Evolutionary conservation across 2,113 vertebrate species (phyloP), one percentile per base, ranked within the genome.

Genomic region (Plestiodon gilberti): DNA sequence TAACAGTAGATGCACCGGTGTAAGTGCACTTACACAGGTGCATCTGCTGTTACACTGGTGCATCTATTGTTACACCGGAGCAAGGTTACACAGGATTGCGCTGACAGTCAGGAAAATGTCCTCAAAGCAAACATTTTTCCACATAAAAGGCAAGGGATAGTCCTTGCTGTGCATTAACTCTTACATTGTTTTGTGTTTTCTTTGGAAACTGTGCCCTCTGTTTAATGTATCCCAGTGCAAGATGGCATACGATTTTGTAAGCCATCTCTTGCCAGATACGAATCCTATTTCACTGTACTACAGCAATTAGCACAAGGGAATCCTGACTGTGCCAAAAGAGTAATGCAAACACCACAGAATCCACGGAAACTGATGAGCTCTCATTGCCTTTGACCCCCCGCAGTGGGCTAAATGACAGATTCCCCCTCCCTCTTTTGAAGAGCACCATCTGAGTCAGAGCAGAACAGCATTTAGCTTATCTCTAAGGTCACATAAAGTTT

Each of bases 241-340:
- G 90, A 92, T 93, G 90, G 90, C 88, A 90, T 75, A 90, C 90
- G 93, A 91, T 95, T 95, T 94, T 86, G 64, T 74, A 30, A 93
- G 77, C 90, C 93, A 91, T 89, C 93, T 95, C 87, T 93, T 94
- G 95, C 94, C 93, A 95, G 93, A 91, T 81, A 81, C 77, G 81
- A 90, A 92, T 93, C 91, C 93, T 92, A 89, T 90, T 94, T 78
- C 92, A 93, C 94, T 95, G 93, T 92, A 94, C 89, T 85, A 90
- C 74, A 88, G 91, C 91, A 92, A 94, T 95, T 94, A 95, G 92
- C 89, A 92, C 91, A 92, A 91, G 93, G 92, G 93, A 93, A 95
- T 90, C 92, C 94, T 95, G 91, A 93, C 83, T 92, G 93, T 96
- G 95, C 95, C 95, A 95, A 95, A 96, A 89, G 94, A 94, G 93